A percentile compares a stretch with the other conserved stretches of the same genome.
phyloP scores from a whole-genome alignment of 2,797 vertebrate species.

The Argyrosomus regius region DNA sequence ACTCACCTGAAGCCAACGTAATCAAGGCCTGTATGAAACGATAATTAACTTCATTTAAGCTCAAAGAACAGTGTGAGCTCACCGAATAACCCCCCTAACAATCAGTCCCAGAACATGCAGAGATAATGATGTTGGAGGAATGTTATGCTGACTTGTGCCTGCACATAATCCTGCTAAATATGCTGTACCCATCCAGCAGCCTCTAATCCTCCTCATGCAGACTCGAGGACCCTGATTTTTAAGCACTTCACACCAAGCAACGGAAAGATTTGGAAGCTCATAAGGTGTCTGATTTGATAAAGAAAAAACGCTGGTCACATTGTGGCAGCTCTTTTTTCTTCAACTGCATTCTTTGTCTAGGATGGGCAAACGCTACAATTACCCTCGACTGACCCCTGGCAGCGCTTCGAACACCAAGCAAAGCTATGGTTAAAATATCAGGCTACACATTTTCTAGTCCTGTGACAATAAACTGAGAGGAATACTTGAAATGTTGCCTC shows the following conservation, averaged over 20 bases:
- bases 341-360: slow-evolving; percentile 47
- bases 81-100: slow-evolving; percentile 18
- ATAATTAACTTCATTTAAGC: slow-evolving; percentile 25
- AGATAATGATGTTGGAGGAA: slow-evolving; percentile 75
- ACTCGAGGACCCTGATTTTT: slow-evolving; percentile 54
- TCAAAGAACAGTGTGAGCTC: slow-evolving; percentile 37
- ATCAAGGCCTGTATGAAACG: background rate
- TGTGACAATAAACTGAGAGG: slow-evolving; percentile 69
- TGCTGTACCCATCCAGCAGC: slow-evolving; percentile 69
- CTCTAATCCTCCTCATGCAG: slow-evolving; percentile 71
- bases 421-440: slow-evolving; percentile 70
- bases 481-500: slow-evolving; percentile 58
- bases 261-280: slow-evolving; percentile 35
- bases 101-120: slow-evolving; percentile 60
- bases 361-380: slow-evolving; percentile 54
- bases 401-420: slow-evolving; percentile 33
- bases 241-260: slow-evolving; percentile 52
- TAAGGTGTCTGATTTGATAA: slow-evolving; percentile 48
- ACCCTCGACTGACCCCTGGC: slow-evolving; percentile 64
- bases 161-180: slow-evolving; percentile 81
- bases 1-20: background rate
- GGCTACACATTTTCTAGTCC: slow-evolving; percentile 59
- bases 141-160: slow-evolving; percentile 71
- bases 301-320: slow-evolving; percentile 27
- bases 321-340: slow-evolving; percentile 53